Percentiles rank a stretch among this genome's conserved stretches.
These are phyloP conservation scores for Andrena haemorrhoa DNA, from an alignment of 2,888 invertebrate species.

Conservation along the genomic window DNA sequence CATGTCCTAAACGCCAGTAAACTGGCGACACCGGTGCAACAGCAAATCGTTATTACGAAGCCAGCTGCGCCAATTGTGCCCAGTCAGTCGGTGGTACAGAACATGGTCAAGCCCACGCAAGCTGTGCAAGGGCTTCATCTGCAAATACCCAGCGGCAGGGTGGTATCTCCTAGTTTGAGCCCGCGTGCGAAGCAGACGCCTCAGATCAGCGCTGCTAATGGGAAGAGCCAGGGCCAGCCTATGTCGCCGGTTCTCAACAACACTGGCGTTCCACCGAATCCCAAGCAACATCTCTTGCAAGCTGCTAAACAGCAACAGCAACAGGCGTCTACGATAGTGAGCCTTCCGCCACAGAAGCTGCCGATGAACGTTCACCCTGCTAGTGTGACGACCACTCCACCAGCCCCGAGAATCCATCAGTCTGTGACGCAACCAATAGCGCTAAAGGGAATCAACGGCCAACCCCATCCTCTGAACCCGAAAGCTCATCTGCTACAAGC, in stretches of 20 bases:
- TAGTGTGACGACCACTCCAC: constrained; percentile 69
- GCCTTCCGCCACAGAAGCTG: constrained; percentile 80
- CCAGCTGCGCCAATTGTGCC: constrained; percentile 73
- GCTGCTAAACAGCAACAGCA: constrained; percentile 82
- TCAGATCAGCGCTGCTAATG: constrained; percentile 69
- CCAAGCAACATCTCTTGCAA: constrained; percentile 85
- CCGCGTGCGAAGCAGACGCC: constrained; percentile 76
- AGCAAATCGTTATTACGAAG: constrained; percentile 78
- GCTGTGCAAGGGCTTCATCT: constrained; percentile 78
- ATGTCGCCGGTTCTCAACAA: constrained; percentile 83
- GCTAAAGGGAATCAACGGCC: constrained; percentile 81
- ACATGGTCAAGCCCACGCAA: constrained; percentile 79
- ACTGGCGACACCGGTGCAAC: constrained; percentile 72
- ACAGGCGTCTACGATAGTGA: constrained; percentile 79
- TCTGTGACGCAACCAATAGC: constrained; percentile 76
- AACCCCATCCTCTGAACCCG: constrained; percentile 83
- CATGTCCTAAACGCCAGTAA: constrained; percentile 87
- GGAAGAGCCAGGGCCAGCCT: constrained; percentile 79
- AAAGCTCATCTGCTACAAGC: constrained; percentile 84
- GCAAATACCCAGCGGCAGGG: constrained; percentile 78
- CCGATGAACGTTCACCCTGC: constrained; percentile 77
- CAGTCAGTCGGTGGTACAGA: constrained; percentile 77
- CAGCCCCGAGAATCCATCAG: constrained; percentile 77
- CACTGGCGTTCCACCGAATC: constrained; percentile 81
- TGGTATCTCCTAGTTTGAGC: constrained; percentile 80